These are phyloP conservation scores for Thamnophis sirtalis DNA, from an alignment of 2,113 vertebrate species.

Conservation along the genomic window DNA sequence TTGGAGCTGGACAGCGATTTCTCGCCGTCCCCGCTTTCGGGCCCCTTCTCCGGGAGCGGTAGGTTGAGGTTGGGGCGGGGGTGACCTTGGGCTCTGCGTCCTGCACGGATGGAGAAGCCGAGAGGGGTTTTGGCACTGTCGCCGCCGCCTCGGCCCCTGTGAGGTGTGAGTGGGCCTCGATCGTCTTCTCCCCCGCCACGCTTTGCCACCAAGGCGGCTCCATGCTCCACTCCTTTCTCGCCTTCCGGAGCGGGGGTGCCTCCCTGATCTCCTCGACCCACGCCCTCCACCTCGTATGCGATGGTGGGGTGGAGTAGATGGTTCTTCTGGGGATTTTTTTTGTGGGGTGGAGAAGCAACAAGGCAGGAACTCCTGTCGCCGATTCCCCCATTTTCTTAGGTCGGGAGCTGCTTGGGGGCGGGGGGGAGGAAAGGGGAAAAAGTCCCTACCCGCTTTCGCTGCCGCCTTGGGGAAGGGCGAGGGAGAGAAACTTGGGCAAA, in stretches of 20 bases:
- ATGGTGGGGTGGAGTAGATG: background rate
- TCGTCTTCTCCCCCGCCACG: background rate
- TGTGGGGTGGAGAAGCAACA: background rate
- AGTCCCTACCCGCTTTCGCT: background rate
- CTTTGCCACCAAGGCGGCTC: background rate
- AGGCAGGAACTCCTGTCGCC: background rate
- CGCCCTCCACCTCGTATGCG: background rate
- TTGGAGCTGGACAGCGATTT: constrained; percentile 65
- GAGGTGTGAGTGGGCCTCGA: constrained; percentile 21
- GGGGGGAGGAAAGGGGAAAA: background rate
- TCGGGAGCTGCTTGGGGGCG: background rate
- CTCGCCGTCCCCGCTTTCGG: background rate
- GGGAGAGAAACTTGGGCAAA: background rate
- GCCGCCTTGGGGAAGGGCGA: background rate
- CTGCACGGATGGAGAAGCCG: background rate
- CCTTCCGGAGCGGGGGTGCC: background rate
- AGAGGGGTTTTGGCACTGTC: background rate
- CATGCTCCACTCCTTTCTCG: background rate
- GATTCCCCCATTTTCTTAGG: background rate
- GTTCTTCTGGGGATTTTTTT: background rate
- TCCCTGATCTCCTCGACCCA: background rate
- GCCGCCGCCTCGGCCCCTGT: background rate
- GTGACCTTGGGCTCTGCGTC: constrained; percentile 8
- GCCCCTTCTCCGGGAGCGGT: constrained; percentile 9
- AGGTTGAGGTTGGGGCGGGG: constrained; percentile 19